A percentile compares a stretch with the other conserved stretches of the same genome.
phyloP scores from a whole-genome alignment of 37 sponge, comb jelly and placozoan species.

The Ephydatia muelleri region DNA sequence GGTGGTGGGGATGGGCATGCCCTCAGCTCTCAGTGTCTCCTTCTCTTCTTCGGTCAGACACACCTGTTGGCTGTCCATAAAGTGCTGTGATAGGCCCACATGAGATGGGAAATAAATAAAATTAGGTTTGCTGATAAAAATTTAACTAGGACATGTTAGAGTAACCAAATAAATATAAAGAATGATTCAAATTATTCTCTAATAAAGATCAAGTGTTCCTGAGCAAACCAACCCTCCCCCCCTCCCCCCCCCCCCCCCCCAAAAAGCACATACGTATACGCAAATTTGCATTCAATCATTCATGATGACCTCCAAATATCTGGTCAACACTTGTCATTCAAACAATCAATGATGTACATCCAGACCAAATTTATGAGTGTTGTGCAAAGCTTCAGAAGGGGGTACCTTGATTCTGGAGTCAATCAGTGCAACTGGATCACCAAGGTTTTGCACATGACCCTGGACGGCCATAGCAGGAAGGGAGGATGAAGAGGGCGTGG shows the following conservation, averaged over 20 bases:
- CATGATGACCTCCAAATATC: too few relatives aligned
- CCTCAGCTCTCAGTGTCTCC: constrained; percentile 70
- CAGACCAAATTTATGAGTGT: too few relatives aligned
- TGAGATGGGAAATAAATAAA: neutral
- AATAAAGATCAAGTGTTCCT: too few relatives aligned
- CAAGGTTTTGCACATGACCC: neutral
- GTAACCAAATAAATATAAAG: too few relatives aligned
- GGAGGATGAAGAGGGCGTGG: neutral
- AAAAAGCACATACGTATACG: too few relatives aligned
- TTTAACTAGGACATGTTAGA: too few relatives aligned
- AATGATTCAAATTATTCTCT: too few relatives aligned
- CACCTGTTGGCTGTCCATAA: constrained; percentile 66
- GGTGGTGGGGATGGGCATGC: constrained; percentile 84
- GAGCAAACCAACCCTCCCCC: too few relatives aligned
- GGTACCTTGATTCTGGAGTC: constrained; percentile 65
- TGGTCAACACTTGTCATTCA: too few relatives aligned
- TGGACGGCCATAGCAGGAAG: constrained; percentile 8
- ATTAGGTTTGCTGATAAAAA: neutral
- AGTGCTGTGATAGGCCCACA: constrained; percentile 47
- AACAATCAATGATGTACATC: too few relatives aligned
- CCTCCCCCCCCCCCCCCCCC: too few relatives aligned
- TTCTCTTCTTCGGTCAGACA: constrained; percentile 79
- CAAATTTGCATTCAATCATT: too few relatives aligned
- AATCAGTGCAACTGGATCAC: constrained; percentile 63
- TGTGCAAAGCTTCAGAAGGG: neutral